Evolutionary conservation across 2,113 vertebrate genomes (phyloP), one percentile per base, ranked within the genome.

Genomic region (Cisticola juncidis): DNA sequence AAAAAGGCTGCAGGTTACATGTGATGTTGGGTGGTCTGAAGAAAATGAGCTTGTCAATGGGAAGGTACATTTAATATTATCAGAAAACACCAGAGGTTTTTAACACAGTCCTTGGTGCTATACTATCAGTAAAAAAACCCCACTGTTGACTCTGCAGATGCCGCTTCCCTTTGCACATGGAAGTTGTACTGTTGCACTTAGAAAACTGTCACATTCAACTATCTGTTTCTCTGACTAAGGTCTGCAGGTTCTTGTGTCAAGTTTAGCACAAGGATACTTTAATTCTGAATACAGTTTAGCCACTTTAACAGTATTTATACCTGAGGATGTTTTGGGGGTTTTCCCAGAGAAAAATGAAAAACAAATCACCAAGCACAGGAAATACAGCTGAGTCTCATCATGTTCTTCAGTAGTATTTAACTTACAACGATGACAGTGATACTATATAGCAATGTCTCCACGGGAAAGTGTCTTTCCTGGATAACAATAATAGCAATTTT

Each of bases 1-100:
- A 81, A 89, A 88, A 74, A 86, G 85, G 88, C 90, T 97, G 90
- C 91, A 95, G 91, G 97, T 97, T 96, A 96, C 81, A 96, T 83
- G 86, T 82, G 86, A 90, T 45, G 38, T 24, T 97, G 96, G 94
- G 97, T 97, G 96, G 96, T 96, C 97, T 96, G 92, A 96, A 95
- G 60, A 95, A 95, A 96, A 97, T 76, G 58, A 97, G 95, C 83
- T 95, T 18, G 47, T 78, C 71, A 95, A 95, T 56, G 26, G 64
- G 61, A 96, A 92, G 68, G 74, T 54, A 80, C 28, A 72, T 48
- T 47, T 77, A 95, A 90, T 56, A 87, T 60, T 50, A 81, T n/a
- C 42, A 92, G 76, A 95, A 94, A 92, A 81, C 12, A 88, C 9
- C 16, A 23, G 33, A 94, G 38, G 69, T 44, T 65, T 47, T 77